A percentile compares a stretch with the other conserved stretches of the same genome.
phyloP scores from a whole-genome alignment of 2,888 invertebrate genomes.

The Lutraria lutraria region DNA sequence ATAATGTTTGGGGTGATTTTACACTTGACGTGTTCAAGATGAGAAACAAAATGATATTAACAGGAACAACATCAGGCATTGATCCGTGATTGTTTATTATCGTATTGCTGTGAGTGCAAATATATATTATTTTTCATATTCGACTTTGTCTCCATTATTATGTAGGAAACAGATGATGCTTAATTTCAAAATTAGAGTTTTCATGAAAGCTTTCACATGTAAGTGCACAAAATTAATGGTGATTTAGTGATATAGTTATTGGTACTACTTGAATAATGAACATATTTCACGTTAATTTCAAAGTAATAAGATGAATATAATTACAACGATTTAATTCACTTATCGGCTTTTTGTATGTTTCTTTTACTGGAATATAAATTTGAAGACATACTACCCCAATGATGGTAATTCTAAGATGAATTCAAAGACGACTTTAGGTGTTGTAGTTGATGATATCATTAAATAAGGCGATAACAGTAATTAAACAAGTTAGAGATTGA shows the following conservation, averaged over 20 bases:
- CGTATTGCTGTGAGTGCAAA: too few relatives aligned
- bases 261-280: conserved; percentile 1
- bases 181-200: conserved; percentile 1
- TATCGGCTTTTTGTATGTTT: background rate
- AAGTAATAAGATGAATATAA: too few relatives aligned
- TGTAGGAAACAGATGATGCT: too few relatives aligned
- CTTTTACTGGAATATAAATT: conserved; percentile 1
- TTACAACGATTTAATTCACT: conserved; percentile 1
- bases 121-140: too few relatives aligned
- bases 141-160: too few relatives aligned
- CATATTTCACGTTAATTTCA: too few relatives aligned
- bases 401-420: too few relatives aligned
- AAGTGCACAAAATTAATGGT: conserved; percentile 1
- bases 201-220: conserved; percentile 1
- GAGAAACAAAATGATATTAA: conserved; percentile 1
- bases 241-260: conserved; percentile 1
- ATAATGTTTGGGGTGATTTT: conserved; percentile 1
- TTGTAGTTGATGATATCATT: conserved; percentile 1
- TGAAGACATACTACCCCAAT: background rate
- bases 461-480: conserved; percentile 1
- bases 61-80: conserved; percentile 1
- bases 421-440: conserved; percentile 1
- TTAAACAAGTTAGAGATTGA: conserved; percentile 1
- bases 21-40: conserved; percentile 1
- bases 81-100: conserved; percentile 1